Evolutionary conservation across 1,140 invertebrate genomes (phyloP).

Genomic region (Lucilia sericata): DNA sequence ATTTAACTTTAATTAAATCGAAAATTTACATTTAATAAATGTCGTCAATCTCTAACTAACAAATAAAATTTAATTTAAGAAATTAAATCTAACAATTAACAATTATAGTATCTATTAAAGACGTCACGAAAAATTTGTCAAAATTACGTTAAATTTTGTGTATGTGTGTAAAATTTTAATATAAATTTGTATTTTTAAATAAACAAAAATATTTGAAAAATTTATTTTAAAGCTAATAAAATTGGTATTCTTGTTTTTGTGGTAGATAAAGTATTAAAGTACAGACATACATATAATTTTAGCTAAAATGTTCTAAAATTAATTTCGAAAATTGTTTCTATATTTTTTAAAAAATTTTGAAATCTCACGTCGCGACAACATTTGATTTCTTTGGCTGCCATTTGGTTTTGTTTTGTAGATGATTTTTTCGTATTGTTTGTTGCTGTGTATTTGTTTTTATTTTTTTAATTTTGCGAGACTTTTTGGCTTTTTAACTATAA

Average conservation of each 20-base stretch:
- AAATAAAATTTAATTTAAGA: too few relatives aligned
- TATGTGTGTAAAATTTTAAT: not conserved
- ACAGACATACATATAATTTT: not conserved
- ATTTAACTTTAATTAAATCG: not conserved
- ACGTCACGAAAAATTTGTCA: not conserved
- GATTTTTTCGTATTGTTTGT: not conserved
- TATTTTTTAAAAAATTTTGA: not conserved
- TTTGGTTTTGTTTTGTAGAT: not conserved
- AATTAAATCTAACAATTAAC: too few relatives aligned
- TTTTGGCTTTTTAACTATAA: not conserved
- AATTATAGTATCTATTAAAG: not conserved
- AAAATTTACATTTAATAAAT: too few relatives aligned
- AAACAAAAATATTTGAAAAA: not conserved
- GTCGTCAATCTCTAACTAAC: too few relatives aligned
- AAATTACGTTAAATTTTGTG: not conserved
- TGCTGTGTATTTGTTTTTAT: not conserved
- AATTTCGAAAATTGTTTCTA: not conserved
- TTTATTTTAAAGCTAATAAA: not conserved
- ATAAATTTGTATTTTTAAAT: not conserved
- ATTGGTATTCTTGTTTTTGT: not conserved
- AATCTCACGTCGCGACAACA: not conserved
- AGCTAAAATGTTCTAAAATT: not conserved
- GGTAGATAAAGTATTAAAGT: not conserved
- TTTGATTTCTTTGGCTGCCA: not conserved
- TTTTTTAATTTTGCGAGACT: conserved; percentile 20